Conservation (phyloP, 2,797 vertebrate species). For the Okamejei kenojei region DNA sequence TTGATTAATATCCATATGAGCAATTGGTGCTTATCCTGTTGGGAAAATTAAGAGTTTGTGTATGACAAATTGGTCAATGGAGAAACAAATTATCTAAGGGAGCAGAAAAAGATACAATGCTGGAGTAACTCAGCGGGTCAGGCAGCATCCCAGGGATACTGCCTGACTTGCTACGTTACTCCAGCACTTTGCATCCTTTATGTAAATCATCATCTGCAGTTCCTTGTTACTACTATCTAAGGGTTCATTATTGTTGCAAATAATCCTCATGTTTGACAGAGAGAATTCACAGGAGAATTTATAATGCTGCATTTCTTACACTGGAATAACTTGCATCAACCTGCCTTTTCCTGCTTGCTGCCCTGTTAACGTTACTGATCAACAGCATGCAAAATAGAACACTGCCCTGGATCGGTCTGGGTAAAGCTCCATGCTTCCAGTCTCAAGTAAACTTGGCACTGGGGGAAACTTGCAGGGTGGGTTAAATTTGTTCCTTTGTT, state of each 20-base stretch:
- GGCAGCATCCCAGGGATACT: no score
- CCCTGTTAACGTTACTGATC: not conserved
- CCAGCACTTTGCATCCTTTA: no score
- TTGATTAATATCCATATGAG: not conserved
- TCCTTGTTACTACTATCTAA: no score
- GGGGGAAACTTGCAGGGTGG: not conserved
- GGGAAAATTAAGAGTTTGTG: not conserved
- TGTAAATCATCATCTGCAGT: no score
- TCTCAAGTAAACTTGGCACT: not conserved
- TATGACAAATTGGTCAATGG: not conserved
- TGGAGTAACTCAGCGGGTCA: no score
- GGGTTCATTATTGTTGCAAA: not conserved
- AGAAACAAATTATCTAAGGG: not conserved
- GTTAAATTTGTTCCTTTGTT: not conserved
- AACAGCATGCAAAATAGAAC: not conserved
- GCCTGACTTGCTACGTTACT: no score
- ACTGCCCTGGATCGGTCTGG: not conserved
- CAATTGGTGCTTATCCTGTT: not conserved
- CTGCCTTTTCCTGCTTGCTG: not conserved
- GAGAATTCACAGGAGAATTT: no score
- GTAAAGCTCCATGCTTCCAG: not conserved
- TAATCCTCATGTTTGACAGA: not conserved
- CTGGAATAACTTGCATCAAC: not conserved
- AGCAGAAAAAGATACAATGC: not conserved
- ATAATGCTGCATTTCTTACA: not conserved